Evolutionary conservation across 2,113 vertebrate species (phyloP).

Genomic region (Ophiodon elongatus): DNA sequence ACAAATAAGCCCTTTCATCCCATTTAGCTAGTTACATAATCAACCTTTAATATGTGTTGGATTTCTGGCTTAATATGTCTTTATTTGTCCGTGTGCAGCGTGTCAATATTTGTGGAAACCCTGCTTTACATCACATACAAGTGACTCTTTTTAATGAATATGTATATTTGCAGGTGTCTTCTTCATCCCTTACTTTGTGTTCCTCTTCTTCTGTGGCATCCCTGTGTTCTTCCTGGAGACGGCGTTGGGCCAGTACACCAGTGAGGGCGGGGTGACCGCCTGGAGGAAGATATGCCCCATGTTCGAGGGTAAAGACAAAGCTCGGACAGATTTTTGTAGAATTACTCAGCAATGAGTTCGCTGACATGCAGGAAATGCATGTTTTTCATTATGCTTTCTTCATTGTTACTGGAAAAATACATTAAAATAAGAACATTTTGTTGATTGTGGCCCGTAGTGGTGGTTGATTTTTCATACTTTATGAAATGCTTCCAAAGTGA

Average conservation of each 20-base stretch:
- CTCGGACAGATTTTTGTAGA: not conserved
- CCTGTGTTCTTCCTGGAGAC: constrained; percentile 94
- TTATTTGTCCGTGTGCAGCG: not conserved
- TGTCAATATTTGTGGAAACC: not conserved
- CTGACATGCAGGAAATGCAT: constrained; percentile 8
- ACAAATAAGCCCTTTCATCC: not conserved
- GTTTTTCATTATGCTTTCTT: not conserved
- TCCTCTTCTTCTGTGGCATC: constrained; percentile 91
- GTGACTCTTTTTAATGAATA: not conserved
- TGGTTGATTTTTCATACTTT: too few species aligned
- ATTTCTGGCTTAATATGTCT: not conserved
- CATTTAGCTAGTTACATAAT: not conserved
- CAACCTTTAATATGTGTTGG: not conserved
- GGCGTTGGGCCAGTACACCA: constrained; percentile 92
- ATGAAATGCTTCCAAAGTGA: not conserved
- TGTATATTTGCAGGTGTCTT: constrained; percentile 87
- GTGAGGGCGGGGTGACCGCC: constrained; percentile 91
- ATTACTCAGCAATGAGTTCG: not conserved
- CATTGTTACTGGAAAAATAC: not conserved
- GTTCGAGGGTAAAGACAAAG: constrained; percentile 87
- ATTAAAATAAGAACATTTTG: too few species aligned
- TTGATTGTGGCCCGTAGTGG: too few species aligned
- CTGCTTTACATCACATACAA: not conserved
- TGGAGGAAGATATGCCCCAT: constrained; percentile 97
- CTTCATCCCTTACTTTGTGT: constrained; percentile 93